Conservation (phyloP, 2,888 invertebrate genomes). For the Mylabris sibirica region DNA sequence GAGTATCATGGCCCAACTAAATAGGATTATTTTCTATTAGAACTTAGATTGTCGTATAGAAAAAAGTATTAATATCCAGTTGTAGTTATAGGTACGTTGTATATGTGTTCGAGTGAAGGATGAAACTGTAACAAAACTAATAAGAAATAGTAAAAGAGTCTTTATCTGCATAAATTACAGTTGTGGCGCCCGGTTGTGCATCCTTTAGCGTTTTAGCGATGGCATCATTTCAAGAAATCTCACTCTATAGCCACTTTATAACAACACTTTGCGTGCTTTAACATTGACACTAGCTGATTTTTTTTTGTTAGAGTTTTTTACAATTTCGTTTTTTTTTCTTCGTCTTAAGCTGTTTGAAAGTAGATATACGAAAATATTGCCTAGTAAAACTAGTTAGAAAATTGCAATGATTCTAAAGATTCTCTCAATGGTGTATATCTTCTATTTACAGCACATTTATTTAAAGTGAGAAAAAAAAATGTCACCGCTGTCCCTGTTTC, state of each 20-base stretch:
- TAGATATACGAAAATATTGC: background rate
- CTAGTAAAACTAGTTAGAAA: slow-evolving; percentile 1
- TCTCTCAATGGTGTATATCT: background rate
- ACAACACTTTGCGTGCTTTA: slow-evolving; percentile 30
- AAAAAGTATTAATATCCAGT: background rate
- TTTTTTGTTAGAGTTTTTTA: background rate
- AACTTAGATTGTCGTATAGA: background rate
- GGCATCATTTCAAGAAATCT: slow-evolving; percentile 36
- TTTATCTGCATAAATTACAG: slow-evolving; percentile 33
- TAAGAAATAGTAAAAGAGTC: slow-evolving; percentile 8
- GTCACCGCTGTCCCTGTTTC: slow-evolving; percentile 13
- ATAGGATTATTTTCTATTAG: slow-evolving; percentile 12
- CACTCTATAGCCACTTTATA: slow-evolving; percentile 15
- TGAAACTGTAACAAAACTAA: background rate
- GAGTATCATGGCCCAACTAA: background rate
- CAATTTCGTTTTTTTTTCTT: background rate
- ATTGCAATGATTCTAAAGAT: slow-evolving; percentile 2
- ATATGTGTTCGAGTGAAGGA: background rate
- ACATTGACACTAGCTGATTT: slow-evolving; percentile 17
- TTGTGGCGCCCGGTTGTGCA: slow-evolving; percentile 32
- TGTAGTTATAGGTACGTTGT: background rate
- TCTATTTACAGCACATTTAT: background rate
- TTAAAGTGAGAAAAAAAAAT: slow-evolving; percentile 7
- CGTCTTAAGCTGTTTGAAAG: too few species aligned
- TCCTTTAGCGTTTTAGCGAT: slow-evolving; percentile 22